Evolutionary conservation across 2,888 invertebrate genomes (phyloP).

Genomic region (Lingula anatina): DNA sequence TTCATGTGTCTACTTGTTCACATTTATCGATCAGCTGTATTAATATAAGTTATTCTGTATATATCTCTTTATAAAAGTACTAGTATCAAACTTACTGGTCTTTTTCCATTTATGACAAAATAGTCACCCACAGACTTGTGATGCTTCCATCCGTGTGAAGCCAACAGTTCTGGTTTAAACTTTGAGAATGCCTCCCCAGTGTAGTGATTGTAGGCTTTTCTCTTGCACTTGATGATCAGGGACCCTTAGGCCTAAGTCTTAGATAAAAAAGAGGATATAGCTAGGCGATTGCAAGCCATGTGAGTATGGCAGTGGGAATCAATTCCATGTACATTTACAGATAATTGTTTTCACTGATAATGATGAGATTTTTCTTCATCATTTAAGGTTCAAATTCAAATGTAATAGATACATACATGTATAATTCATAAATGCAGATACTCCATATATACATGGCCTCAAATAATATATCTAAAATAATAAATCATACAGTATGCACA

Average conservation of each 20-base stretch:
- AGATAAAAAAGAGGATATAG: background rate
- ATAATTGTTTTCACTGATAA: too few species aligned
- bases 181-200: conserved; percentile 57
- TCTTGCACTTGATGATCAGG: conserved; percentile 64
- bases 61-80: too few species aligned
- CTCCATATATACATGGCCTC: too few species aligned
- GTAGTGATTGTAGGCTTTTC: conserved; percentile 67
- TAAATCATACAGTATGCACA: too few species aligned
- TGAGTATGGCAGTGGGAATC: too few species aligned
- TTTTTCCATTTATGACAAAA: conserved; percentile 64
- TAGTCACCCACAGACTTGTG: conserved; percentile 72
- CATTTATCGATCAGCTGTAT: background rate
- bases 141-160: conserved; percentile 47
- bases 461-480: too few species aligned
- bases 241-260: conserved; percentile 16
- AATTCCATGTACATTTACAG: too few species aligned
- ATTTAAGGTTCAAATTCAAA: too few species aligned
- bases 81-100: conserved; percentile 24
- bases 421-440: too few species aligned
- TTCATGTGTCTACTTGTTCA: background rate
- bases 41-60: background rate
- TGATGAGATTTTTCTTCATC: too few species aligned
- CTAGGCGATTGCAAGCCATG: background rate
- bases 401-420: too few species aligned
- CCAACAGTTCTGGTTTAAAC: conserved; percentile 31